A percentile compares a stretch with the other conserved stretches of the same genome.
These are phyloP conservation scores for Mormyrus lacerda DNA, from an alignment of 2,113 vertebrate genomes.

Conservation along the genomic window DNA sequence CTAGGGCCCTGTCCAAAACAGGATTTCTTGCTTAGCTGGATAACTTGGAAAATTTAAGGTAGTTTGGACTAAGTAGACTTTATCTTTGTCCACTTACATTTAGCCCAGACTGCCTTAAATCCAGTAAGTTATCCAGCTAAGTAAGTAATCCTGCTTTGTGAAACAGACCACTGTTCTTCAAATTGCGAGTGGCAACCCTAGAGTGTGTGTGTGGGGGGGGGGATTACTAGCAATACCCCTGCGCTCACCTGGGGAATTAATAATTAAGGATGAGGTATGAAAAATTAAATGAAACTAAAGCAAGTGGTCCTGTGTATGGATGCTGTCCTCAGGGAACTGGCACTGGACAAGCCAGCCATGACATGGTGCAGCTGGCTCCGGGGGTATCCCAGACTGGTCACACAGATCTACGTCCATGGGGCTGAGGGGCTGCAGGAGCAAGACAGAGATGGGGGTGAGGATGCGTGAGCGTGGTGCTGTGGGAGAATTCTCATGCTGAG, in stretches of 20 bases:
- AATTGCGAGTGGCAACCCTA: background rate
- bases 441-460: slow-evolving; percentile 66
- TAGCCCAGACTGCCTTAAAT: too few species aligned
- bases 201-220: too few species aligned
- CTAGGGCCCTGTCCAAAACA: too few species aligned
- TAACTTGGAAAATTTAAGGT: too few species aligned
- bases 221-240: background rate
- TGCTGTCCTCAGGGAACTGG: slow-evolving; percentile 70
- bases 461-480: background rate
- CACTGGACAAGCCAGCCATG: slow-evolving; percentile 66
- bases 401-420: slow-evolving; percentile 69
- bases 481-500: background rate
- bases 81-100: too few species aligned
- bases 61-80: too few species aligned
- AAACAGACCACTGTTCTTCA: background rate
- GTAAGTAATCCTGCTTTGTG: background rate
- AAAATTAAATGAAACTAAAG: background rate
- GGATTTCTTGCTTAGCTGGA: too few species aligned
- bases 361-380: slow-evolving; percentile 71
- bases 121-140: too few species aligned
- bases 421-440: slow-evolving; percentile 73
- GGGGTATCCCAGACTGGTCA: slow-evolving; percentile 75
- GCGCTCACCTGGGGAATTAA: background rate
- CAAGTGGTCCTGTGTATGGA: background rate
- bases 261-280: background rate